These are phyloP conservation scores for Whitmania pigra DNA, from an alignment of 1,140 invertebrate species.

Conservation along the genomic window DNA sequence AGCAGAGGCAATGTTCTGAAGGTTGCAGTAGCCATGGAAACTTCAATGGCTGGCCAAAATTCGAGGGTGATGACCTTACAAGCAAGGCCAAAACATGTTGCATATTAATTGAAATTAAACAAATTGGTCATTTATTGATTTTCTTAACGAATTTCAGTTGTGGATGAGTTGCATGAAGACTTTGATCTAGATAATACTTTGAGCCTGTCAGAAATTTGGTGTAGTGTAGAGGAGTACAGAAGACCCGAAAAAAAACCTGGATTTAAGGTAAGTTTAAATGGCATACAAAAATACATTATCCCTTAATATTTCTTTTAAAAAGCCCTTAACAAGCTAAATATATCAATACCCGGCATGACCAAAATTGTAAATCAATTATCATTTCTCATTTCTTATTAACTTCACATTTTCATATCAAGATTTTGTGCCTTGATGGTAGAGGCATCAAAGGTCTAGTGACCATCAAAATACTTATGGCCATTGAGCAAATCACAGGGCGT, in stretches of 20 bases:
- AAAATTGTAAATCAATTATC: too few species aligned
- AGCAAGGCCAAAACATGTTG: too few species aligned
- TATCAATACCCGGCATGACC: too few species aligned
- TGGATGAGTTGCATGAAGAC: not conserved
- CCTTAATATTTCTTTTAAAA: too few species aligned
- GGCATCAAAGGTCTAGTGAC: slow-evolving; percentile 80
- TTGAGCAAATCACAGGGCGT: slow-evolving; percentile 52
- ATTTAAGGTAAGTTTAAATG: not conserved
- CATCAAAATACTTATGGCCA: slow-evolving; percentile 68
- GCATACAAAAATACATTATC: too few species aligned
- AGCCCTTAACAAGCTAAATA: too few species aligned
- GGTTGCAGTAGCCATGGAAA: slow-evolving; percentile 42
- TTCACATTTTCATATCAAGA: slow-evolving; percentile 27
- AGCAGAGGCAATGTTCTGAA: slow-evolving; percentile 47
- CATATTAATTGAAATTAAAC: too few species aligned
- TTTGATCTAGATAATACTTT: not conserved
- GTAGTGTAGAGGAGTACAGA: not conserved
- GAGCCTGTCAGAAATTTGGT: not conserved
- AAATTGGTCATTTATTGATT: too few species aligned
- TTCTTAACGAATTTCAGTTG: not conserved
- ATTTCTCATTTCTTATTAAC: not conserved
- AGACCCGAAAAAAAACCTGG: not conserved
- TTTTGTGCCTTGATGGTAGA: slow-evolving; percentile 81
- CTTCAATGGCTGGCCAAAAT: slow-evolving; percentile 38
- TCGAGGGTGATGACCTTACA: too few species aligned